Evolutionary conservation across 2,113 vertebrate genomes (phyloP).

Genomic region (Nycticebus coucang): DNA sequence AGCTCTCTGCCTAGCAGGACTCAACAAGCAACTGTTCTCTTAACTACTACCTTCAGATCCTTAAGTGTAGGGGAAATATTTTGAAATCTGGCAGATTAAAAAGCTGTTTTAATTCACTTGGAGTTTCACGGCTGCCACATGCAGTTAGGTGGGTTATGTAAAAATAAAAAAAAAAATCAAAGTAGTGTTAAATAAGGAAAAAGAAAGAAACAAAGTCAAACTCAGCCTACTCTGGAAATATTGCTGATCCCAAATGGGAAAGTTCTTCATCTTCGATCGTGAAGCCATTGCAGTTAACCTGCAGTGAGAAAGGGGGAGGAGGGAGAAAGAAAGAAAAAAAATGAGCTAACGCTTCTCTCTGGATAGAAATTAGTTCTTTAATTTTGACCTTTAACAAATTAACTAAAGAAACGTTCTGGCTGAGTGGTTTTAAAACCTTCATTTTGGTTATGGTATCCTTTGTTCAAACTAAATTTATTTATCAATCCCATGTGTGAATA

Average conservation of each 20-base stretch:
- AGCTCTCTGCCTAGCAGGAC: slow-evolving; percentile 45
- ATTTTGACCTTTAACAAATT: neutral
- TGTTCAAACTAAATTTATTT: neutral
- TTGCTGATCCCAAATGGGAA: slow-evolving; percentile 94
- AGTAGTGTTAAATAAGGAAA: slow-evolving; percentile 45
- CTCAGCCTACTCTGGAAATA: slow-evolving; percentile 95
- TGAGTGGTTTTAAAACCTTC: neutral
- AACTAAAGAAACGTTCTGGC: neutral
- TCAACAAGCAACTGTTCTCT: slow-evolving; percentile 49
- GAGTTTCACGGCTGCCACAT: slow-evolving; percentile 38
- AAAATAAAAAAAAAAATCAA: slow-evolving; percentile 41
- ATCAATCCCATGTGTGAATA: neutral
- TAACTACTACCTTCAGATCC: slow-evolving; percentile 59
- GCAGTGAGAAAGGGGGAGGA: neutral
- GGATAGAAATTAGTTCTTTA: neutral
- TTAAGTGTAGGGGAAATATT: slow-evolving; percentile 68
- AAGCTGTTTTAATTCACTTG: slow-evolving; percentile 68
- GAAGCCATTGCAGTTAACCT: slow-evolving; percentile 98
- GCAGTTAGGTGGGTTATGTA: slow-evolving; percentile 46
- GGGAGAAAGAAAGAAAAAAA: neutral
- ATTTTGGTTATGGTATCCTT: neutral
- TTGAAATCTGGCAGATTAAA: slow-evolving; percentile 72
- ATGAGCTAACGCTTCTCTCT: neutral
- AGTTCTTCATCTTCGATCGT: slow-evolving; percentile 98
- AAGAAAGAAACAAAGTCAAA: slow-evolving; percentile 55